phyloP scores from a whole-genome alignment of 1,140 invertebrate species.

The Pseudachorutes palmiensis region DNA sequence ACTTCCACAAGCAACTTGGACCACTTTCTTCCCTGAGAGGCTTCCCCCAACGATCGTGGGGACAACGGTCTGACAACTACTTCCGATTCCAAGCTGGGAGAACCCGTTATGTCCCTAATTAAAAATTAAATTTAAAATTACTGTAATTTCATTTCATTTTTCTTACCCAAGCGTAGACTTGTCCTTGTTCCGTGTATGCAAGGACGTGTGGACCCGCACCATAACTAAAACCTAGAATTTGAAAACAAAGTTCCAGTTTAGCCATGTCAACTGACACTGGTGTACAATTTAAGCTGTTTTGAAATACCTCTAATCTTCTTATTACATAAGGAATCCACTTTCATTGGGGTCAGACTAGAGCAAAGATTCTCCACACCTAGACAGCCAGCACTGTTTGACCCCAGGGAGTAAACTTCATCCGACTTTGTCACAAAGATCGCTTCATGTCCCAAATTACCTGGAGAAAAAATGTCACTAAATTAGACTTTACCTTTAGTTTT shows the following conservation, averaged over 20 bases:
- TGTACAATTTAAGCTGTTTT: conserved; percentile 1
- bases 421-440: conserved; percentile 55
- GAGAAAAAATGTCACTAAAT: conserved; percentile 18
- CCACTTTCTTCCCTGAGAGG: conserved; percentile 48
- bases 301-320: conserved; percentile 49
- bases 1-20: conserved; percentile 55
- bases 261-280: too few species aligned
- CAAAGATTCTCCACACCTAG: conserved; percentile 52
- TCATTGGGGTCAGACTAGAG: conserved; percentile 52
- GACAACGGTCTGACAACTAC: conserved; percentile 49
- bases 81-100: conserved; percentile 54
- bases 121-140: conserved; percentile 37
- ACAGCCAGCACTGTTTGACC: conserved; percentile 54
- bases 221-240: conserved; percentile 50
- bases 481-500: conserved; percentile 12
- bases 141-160: background rate
- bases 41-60: conserved; percentile 48
- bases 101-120: conserved; percentile 62
- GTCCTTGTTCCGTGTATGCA: conserved; percentile 48
- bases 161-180: conserved; percentile 16
- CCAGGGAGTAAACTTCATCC: conserved; percentile 55
- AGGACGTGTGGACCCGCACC: conserved; percentile 60
- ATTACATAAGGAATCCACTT: conserved; percentile 51
- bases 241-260: conserved; percentile 8
- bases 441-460: conserved; percentile 54